Conservation (phyloP, 2,888 invertebrate species). For the Ornithoptera alexandrae region DNA sequence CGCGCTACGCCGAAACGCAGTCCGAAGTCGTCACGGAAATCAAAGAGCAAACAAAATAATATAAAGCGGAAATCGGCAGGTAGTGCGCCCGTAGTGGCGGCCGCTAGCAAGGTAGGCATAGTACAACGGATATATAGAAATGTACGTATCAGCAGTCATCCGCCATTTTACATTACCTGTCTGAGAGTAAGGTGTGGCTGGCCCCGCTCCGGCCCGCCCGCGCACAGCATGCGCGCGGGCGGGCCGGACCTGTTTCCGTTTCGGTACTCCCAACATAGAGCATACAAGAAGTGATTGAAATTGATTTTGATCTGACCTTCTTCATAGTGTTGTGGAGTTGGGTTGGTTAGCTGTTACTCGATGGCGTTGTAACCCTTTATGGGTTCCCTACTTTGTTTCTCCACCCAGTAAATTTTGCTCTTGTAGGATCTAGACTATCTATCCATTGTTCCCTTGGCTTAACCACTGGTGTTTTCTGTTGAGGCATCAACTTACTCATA, state of each 20-base stretch:
- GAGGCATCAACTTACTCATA: no score
- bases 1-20: slow-evolving; percentile 66
- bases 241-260: slow-evolving; percentile 40
- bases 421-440: no score
- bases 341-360: no score
- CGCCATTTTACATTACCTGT: slow-evolving; percentile 65
- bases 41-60: slow-evolving; percentile 45
- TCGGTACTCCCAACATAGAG: slow-evolving; percentile 6
- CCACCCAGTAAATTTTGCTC: no score
- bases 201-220: slow-evolving; percentile 43
- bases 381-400: no score
- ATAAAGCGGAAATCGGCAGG: slow-evolving; percentile 62
- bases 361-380: no score
- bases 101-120: slow-evolving; percentile 79
- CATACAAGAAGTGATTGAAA: no score
- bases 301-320: no score
- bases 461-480: no score
- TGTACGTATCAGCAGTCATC: slow-evolving; percentile 78
- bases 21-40: slow-evolving; percentile 59
- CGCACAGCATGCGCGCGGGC: slow-evolving; percentile 38
- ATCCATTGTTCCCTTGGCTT: no score
- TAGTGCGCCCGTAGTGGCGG: slow-evolving; percentile 70
- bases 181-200: slow-evolving; percentile 36
- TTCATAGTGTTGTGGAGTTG: no score
- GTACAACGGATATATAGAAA: slow-evolving; percentile 81